Evolutionary conservation across 1,140 invertebrate genomes (phyloP), one percentile per base, ranked within the genome.

Genomic region (Drosophila lowei): DNA sequence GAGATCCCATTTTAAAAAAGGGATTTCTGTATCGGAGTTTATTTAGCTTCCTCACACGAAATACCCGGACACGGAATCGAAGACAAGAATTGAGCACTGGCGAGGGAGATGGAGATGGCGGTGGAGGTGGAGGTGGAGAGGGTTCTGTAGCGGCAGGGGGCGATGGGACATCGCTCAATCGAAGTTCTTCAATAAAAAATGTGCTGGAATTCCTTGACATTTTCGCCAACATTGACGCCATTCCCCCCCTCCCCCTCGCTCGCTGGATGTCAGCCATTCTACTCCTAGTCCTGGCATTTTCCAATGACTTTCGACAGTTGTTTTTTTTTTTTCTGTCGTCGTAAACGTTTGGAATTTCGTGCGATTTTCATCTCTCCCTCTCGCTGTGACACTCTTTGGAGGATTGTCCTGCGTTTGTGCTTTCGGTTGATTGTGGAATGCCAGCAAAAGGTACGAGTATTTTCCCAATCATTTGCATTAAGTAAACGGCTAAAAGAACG

Each of bases 141-240:
- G 52, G 15, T 21, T 18, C 1, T 4, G 13, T n/a, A 47, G 41
- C 2, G n/a, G 8, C 16, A 6, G 46, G 13, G 42, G 41, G 16
- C 2, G 11, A 25, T 2, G 43, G 48, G n/a, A 46, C 56, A 63
- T 61, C 59, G 49, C 79, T 83, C 77, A 85, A 85, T 85, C 81
- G 80, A 85, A 73, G 80, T 61, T 48, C 60, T 56, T 85, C 81
- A 77, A 86, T 86, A 85, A 85, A 83, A 79, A 72, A 68, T 85
- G 72, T 70, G 64, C 80, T 85, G 81, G 67, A 66, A 85, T 80
- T 77, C 49, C 43, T 64, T 54, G 48, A 73, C 64, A 81, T 79
- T 79, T 62, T 65, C 57, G 77, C 65, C 75, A 59, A 67, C 68
- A 74, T 78, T 73, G 66, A 56, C 43, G 60, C 52, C 57, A 21